Evolutionary conservation across 2,797 vertebrate species (phyloP).

Genomic region (Pteropus rufus): DNA sequence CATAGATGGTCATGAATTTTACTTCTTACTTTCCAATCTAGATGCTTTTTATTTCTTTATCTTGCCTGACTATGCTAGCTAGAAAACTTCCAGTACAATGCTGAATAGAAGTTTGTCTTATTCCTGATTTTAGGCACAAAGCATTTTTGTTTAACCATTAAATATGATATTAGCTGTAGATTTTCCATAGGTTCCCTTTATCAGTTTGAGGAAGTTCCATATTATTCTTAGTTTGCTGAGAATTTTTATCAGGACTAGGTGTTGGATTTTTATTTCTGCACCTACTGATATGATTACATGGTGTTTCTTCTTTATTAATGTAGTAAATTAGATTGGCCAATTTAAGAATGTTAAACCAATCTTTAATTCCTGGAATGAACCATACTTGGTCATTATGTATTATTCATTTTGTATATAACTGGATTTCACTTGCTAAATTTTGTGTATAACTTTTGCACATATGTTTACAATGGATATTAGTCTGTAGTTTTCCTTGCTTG

Average conservation of each 20-base stretch:
- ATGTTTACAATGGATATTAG: background rate
- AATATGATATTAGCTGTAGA: background rate
- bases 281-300: background rate
- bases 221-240: background rate
- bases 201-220: background rate
- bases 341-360: background rate
- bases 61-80: background rate
- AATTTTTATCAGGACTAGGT: background rate
- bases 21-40: background rate
- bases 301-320: background rate
- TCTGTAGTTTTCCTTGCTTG: background rate
- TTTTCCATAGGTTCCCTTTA: background rate
- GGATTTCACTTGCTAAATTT: background rate
- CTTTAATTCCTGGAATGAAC: background rate
- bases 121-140: background rate
- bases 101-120: background rate
- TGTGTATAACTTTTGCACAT: background rate
- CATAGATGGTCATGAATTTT: background rate
- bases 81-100: background rate
- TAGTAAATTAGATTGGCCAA: background rate
- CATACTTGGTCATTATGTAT: background rate
- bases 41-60: background rate
- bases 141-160: background rate
- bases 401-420: background rate
- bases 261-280: background rate